These are phyloP conservation scores for Bradysia coprophila DNA, from an alignment of 1,140 invertebrate species.

Conservation along the genomic window DNA sequence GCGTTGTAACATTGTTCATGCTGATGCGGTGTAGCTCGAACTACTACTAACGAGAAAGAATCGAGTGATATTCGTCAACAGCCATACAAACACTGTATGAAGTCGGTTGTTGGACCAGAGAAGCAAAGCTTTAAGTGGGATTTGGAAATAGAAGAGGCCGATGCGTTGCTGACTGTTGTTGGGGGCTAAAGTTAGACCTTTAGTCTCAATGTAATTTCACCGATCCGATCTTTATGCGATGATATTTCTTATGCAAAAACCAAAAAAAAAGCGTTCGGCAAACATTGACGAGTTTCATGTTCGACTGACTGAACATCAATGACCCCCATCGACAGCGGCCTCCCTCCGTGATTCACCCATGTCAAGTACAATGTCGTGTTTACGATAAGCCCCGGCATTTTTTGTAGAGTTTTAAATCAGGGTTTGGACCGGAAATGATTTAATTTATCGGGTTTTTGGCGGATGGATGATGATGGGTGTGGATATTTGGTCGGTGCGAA, in stretches of 20 bases:
- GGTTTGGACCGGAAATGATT: conserved; percentile 11
- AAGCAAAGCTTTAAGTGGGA: conserved; percentile 48
- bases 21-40: conserved; percentile 82
- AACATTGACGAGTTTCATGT: conserved; percentile 20
- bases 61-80: conserved; percentile 66
- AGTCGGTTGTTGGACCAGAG: conserved; percentile 44
- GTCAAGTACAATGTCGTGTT: conserved; percentile 18
- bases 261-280: conserved; percentile 12
- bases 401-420: conserved; percentile 22
- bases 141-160: conserved; percentile 76
- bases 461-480: too few species aligned
- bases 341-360: too few species aligned
- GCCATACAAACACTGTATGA: conserved; percentile 42
- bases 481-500: too few species aligned
- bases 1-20: too few species aligned
- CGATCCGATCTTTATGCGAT: too few species aligned
- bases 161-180: conserved; percentile 60
- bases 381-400: conserved; percentile 22
- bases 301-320: conserved; percentile 13
- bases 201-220: too few species aligned
- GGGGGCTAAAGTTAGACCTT: conserved; percentile 32
- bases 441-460: too few species aligned
- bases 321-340: conserved; percentile 8
- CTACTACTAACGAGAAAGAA: conserved; percentile 70
- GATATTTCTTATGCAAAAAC: too few species aligned